phyloP scores from a whole-genome alignment of 2,797 vertebrate species.

The Neosalanx taihuensis region DNA sequence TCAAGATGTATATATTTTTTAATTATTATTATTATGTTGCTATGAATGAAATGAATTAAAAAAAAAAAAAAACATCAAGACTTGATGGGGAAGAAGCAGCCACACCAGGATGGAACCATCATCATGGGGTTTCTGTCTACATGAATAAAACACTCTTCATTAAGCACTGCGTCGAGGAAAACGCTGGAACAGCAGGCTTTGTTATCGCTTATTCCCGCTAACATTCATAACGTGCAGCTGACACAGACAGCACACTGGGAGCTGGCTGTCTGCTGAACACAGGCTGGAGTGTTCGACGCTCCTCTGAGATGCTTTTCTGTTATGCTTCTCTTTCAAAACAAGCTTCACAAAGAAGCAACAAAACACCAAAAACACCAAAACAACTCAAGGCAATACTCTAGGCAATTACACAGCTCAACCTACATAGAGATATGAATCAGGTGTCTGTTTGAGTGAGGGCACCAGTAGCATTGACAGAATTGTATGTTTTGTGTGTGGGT shows the following conservation, averaged over 20 bases:
- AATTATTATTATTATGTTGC: too few species aligned
- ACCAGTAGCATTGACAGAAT: too few species aligned
- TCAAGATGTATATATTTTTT: too few species aligned
- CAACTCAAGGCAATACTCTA: neutral
- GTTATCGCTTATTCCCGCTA: neutral
- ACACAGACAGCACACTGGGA: neutral
- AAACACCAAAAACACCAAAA: neutral
- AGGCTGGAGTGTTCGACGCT: constrained; percentile 26
- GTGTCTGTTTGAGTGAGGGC: too few species aligned
- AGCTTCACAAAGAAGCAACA: neutral
- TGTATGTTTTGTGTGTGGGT: too few species aligned
- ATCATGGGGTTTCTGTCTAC: neutral
- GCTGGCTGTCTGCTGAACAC: constrained; percentile 3
- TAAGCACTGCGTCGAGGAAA: neutral
- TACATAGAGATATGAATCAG: too few species aligned
- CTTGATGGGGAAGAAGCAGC: neutral
- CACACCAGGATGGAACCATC: too few species aligned
- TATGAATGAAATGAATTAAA: too few species aligned
- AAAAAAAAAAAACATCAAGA: neutral
- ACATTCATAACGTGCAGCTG: neutral
- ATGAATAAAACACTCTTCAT: neutral
- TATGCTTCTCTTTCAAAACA: constrained; percentile 19
- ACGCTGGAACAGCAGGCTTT: too few species aligned
- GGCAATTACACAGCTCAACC: neutral
- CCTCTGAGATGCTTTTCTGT: constrained; percentile 27